Conservation (phyloP, 2,888 invertebrate species). For the Synergus japonicus region DNA sequence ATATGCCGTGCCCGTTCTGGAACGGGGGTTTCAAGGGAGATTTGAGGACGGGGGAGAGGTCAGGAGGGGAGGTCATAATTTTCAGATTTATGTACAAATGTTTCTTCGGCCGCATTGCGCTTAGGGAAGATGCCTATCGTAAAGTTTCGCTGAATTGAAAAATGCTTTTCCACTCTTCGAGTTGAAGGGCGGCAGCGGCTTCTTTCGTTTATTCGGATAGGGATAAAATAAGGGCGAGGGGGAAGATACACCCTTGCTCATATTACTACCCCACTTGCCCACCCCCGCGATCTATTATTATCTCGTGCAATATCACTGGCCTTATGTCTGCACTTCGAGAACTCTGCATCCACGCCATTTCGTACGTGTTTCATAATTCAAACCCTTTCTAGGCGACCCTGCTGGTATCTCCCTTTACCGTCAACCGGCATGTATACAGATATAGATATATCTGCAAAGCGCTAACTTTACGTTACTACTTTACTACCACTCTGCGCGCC, state of each 20-base stretch:
- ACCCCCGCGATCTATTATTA: slow-evolving; percentile 50
- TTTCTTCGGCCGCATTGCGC: slow-evolving; percentile 47
- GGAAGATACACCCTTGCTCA: background rate
- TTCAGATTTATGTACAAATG: slow-evolving; percentile 76
- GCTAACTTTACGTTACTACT: background rate
- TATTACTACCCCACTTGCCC: slow-evolving; percentile 29
- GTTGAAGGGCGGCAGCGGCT: slow-evolving; percentile 51
- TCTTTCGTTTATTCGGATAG: slow-evolving; percentile 38
- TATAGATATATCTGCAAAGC: background rate
- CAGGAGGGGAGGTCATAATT: slow-evolving; percentile 70
- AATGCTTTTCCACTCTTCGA: slow-evolving; percentile 67
- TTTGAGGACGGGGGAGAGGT: slow-evolving; percentile 42
- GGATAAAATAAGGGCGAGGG: slow-evolving; percentile 32
- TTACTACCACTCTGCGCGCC: slow-evolving; percentile 4
- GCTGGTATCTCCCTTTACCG: slow-evolving; percentile 45
- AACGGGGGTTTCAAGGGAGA: slow-evolving; percentile 44
- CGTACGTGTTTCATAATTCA: slow-evolving; percentile 71
- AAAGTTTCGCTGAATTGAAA: slow-evolving; percentile 76
- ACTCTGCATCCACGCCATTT: slow-evolving; percentile 57
- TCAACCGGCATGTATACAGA: slow-evolving; percentile 29
- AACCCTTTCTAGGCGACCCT: slow-evolving; percentile 69
- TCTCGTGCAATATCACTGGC: slow-evolving; percentile 46
- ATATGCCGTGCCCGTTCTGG: slow-evolving; percentile 65
- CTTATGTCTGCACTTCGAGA: slow-evolving; percentile 52
- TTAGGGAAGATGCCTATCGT: slow-evolving; percentile 72